A percentile compares a stretch with the other conserved stretches of the same genome.
phyloP scores from a whole-genome alignment of 2,797 vertebrate species.

The Rhinatrema bivittatum region DNA sequence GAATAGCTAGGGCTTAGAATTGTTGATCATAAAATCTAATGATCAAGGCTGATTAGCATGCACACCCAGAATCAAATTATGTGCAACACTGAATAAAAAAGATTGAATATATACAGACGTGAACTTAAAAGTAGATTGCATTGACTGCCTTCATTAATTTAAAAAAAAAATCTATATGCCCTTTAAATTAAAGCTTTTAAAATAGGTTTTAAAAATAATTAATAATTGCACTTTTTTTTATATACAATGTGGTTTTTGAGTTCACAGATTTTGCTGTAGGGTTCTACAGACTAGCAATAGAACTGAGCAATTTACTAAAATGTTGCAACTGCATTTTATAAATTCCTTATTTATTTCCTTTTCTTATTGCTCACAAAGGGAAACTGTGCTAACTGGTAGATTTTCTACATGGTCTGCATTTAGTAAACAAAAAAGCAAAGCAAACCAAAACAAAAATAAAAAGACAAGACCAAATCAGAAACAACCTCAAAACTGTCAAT shows the following conservation, averaged over 20 bases:
- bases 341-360: fast-evolving
- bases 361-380: background rate
- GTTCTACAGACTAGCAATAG: background rate
- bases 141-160: background rate
- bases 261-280: background rate
- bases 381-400: background rate
- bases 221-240: background rate
- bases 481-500: background rate
- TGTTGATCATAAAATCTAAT: slow-evolving; percentile 3
- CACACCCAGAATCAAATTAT: background rate
- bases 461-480: background rate
- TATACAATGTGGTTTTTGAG: background rate
- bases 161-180: background rate
- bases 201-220: background rate
- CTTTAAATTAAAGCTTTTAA: background rate
- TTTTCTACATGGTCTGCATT: background rate
- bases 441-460: background rate
- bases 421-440: background rate
- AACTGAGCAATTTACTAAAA: slow-evolving; percentile 9
- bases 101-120: background rate
- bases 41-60: background rate
- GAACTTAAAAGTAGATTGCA: background rate
- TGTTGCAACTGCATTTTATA: background rate
- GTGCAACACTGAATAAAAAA: background rate
- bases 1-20: background rate